Evolutionary conservation across 2,888 invertebrate species (phyloP), one percentile per base, ranked within the genome.

Genomic region (Caenorhabditis sp.): DNA sequence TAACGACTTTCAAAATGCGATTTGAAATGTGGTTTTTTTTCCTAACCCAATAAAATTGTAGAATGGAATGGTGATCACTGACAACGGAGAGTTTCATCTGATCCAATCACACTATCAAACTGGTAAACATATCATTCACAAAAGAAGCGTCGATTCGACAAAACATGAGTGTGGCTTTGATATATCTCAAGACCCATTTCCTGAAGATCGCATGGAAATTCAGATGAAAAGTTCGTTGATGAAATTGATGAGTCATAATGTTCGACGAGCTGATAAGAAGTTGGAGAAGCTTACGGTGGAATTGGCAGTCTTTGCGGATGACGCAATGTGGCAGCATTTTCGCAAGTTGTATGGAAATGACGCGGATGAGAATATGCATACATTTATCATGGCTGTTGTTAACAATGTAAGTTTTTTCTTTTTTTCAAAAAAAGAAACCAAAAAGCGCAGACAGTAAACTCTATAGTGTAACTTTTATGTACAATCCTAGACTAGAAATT

Each of bases 271-370:
- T 8, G 66, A 69, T 17, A 54, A 58, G 19, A 43, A 75, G 12
- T 71, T 62, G 3, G 69, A 72, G 23, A 69, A 67, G 19, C 70
- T 85, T 21, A 79, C 76, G 1, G 79, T 85, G 24, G 85, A 85
- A 57, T 62, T 85, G 57, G 85, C 81, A 0, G 81, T 85, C 1
- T 85, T 85, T 61, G 84, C 82, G 4, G 85, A 85, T 62, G 84
- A 85, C 54, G 80, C 81, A 4, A 80, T 85, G 84, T 84, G 84
- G 84, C 69, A 70, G 1, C 83, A 84, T 68, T 84, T 84, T 53
- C 60, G 62, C 53, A 63, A 77, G 27, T 68, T 83, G 54, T 82
- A 84, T 68, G 80, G 77, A 12, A 64, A 58, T 17, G 62, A 68
- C 2, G 84, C 84, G 0, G 82, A 84, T 19, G 76, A 69, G 0